phyloP scores from a whole-genome alignment of 2,113 vertebrate species.

The Sinocyclocheilus anshuiensis region DNA sequence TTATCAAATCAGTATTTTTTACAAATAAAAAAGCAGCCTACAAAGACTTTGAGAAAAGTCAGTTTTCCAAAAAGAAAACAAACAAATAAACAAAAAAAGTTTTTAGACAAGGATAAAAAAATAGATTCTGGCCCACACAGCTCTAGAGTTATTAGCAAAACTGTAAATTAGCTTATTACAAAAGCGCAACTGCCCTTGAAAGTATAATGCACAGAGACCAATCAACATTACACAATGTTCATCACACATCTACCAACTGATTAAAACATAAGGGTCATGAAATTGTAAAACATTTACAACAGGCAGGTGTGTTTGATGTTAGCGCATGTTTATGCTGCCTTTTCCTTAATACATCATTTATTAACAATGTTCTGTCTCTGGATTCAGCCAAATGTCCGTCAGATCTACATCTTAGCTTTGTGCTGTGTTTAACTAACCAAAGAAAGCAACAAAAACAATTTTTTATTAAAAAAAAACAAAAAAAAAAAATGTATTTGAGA shows the following conservation, averaged over 20 bases:
- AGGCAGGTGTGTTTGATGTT: neutral
- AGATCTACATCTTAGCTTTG: no score
- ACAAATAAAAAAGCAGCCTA: no score
- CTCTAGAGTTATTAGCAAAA: no score
- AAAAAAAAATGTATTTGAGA: no score
- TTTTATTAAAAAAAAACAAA: no score
- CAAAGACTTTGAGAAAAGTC: neutral
- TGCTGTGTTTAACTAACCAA: no score
- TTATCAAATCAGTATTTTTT: no score
- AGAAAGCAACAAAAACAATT: no score
- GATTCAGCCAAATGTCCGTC: neutral
- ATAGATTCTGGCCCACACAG: no score
- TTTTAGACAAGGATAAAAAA: no score
- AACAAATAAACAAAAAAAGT: neutral
- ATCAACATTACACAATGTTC: neutral
- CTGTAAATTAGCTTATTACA: neutral
- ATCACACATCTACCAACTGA: slow-evolving; percentile 5
- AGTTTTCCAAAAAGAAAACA: neutral
- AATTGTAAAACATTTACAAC: slow-evolving; percentile 17
- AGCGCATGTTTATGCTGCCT: neutral
- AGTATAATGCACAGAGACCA: neutral
- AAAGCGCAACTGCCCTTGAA: neutral
- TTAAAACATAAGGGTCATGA: neutral
- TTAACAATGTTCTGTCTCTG: slow-evolving; percentile 19
- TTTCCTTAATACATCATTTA: slow-evolving; percentile 19